Base-by-base conservation (phyloP, 2,888 invertebrate species). In the Trissolcus brochymenae region DNA sequence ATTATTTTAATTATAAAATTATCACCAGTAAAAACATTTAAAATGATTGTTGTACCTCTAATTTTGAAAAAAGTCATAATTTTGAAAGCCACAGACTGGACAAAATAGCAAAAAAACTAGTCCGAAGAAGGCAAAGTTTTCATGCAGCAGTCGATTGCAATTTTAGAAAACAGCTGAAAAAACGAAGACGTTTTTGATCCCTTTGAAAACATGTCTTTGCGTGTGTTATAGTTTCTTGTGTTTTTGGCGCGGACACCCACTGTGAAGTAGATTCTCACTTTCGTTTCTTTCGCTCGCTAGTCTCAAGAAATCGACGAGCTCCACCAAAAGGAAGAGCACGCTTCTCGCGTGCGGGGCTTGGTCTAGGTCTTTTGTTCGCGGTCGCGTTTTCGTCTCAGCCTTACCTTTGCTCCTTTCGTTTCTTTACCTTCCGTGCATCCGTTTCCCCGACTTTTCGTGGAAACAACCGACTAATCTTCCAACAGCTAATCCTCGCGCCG, bases 371-470 rank as follows among this genome's bases (percentile, higher is more conserved):
- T 74, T 67, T 67, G 67, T 61, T 74, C 50, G 51, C 66, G 53
- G 35, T 16, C 59, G 59, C 59, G 53, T 64, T 72, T 65, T 65
- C 72, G 64, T 54, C 40, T 60, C 49, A 40, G 54, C 49, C 57
- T 72, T 65, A 54, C 51, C 60, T 54, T 65, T 72, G 65, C 73
- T 53, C 59, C 29, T 66, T 66, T 73, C 73, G 66, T 66, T 66
- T 60, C 73, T 68, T 54, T 16, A 56, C 67, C 61, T 67, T 74
- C 57, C 67, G 70, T 76, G 76, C 70, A 55, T 46, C 41, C 41
- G 70, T 76, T 71, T 71, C 70, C 76, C 25, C 53, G 66, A 65
- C 59, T 66, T 71, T 76, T 76, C 70, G 65, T 60, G 61, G 70
- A 76, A 75, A 62, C 60, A 29, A 56, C 29, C 14, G 70, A 65